phyloP scores from a whole-genome alignment of 2,113 vertebrate species.

The Bubo scandiacus region DNA sequence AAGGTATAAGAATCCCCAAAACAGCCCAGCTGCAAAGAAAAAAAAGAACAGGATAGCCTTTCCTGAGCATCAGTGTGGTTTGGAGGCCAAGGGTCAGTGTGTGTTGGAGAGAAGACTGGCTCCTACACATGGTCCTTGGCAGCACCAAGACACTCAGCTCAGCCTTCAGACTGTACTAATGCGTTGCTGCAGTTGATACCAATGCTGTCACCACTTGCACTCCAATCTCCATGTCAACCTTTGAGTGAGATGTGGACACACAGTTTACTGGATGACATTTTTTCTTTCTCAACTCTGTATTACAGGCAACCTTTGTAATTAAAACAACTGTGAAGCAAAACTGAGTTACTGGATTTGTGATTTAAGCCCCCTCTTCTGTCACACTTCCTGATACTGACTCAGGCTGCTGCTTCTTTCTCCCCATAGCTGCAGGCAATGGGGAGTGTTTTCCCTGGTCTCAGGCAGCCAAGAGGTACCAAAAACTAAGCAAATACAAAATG shows the following conservation, averaged over 20 bases:
- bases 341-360: not conserved
- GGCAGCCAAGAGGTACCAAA: not conserved
- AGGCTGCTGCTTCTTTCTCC: not conserved
- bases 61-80: not conserved
- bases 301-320: not conserved
- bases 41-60: not conserved
- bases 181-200: not conserved
- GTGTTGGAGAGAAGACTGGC: not conserved
- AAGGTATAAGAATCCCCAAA: not conserved
- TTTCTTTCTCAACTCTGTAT: not conserved
- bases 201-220: fast-evolving
- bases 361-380: not conserved
- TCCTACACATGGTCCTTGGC: fast-evolving
- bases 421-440: not conserved
- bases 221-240: not conserved
- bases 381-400: not conserved
- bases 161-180: not conserved
- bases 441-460: not conserved
- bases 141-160: not conserved
- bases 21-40: not conserved
- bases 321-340: not conserved
- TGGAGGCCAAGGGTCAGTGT: not conserved
- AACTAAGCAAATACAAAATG: not conserved
- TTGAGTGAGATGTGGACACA: not conserved
- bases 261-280: not conserved